Conservation (phyloP, 2,797 vertebrate species). For the Leucoraja ocellata region DNA sequence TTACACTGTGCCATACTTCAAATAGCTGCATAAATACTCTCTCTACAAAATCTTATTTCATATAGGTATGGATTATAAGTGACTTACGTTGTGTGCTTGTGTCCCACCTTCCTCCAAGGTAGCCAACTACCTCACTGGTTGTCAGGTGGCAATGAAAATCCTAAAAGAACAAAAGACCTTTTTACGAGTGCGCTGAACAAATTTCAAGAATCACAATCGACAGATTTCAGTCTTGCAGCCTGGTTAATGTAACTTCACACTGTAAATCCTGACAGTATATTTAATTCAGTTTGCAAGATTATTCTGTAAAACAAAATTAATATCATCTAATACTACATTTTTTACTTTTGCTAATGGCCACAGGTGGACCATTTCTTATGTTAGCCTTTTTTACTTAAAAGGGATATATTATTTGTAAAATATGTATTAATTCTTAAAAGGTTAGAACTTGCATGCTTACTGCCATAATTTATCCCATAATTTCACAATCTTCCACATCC, state of each 20-base stretch:
- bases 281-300: not conserved
- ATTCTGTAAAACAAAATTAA: not conserved
- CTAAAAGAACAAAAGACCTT: constrained; percentile 49
- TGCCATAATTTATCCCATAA: no score
- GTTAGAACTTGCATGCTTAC: no score
- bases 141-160: constrained; percentile 96
- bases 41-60: not conserved
- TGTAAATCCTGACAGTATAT: not conserved
- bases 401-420: no score
- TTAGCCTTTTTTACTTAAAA: no score
- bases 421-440: no score
- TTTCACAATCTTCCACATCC: no score
- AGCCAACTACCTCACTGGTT: constrained; percentile 86
- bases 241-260: not conserved
- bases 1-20: not conserved
- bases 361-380: no score
- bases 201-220: not conserved
- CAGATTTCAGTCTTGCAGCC: no score
- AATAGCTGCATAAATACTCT: not conserved
- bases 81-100: constrained; percentile 82
- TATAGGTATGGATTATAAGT: no score
- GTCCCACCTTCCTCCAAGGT: constrained; percentile 90
- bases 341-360: no score
- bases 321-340: not conserved
- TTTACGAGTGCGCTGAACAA: not conserved